Percentiles rank a stretch among this genome's conserved stretches.
Conservation (phyloP, 2,888 invertebrate species). For the Fragum fragum region DNA sequence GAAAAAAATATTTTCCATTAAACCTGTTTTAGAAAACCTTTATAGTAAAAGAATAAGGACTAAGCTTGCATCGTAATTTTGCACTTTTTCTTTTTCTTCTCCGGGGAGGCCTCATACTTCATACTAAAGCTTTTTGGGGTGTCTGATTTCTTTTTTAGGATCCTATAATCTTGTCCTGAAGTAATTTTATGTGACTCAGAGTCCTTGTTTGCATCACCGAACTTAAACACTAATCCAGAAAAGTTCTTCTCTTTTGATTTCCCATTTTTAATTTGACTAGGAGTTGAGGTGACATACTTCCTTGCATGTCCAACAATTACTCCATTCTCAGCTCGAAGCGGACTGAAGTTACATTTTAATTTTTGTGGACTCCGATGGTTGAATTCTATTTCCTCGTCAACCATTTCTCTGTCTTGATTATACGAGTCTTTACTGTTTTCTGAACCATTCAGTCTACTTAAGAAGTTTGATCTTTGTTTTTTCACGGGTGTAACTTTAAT, state of each 20-base stretch:
- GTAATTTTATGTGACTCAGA: neutral
- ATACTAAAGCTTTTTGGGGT: slow-evolving; percentile 28
- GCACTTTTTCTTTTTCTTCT: slow-evolving; percentile 1
- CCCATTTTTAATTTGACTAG: neutral
- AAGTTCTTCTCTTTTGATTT: slow-evolving; percentile 12
- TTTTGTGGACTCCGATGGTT: slow-evolving; percentile 76
- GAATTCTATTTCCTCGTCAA: slow-evolving; percentile 74
- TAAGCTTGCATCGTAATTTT: no score
- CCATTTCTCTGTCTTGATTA: slow-evolving; percentile 45
- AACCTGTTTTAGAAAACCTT: no score
- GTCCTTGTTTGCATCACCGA: neutral
- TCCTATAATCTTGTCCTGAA: slow-evolving; percentile 14
- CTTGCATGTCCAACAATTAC: slow-evolving; percentile 27
- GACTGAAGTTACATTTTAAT: slow-evolving; percentile 55
- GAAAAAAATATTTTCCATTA: no score
- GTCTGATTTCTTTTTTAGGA: slow-evolving; percentile 34
- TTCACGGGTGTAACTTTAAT: slow-evolving; percentile 2
- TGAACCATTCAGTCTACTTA: neutral
- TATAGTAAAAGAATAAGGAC: no score
- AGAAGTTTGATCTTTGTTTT: neutral
- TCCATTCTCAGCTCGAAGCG: slow-evolving; percentile 37
- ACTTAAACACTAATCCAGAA: slow-evolving; percentile 22
- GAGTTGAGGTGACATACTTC: slow-evolving; percentile 40
- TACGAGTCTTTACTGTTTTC: neutral
- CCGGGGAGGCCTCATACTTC: slow-evolving; percentile 22